Percentiles rank a stretch among this genome's conserved stretches.
These are phyloP conservation scores for Patiria miniata DNA, from an alignment of 35 echinoderm and acorn worm species.

Conservation along the genomic window DNA sequence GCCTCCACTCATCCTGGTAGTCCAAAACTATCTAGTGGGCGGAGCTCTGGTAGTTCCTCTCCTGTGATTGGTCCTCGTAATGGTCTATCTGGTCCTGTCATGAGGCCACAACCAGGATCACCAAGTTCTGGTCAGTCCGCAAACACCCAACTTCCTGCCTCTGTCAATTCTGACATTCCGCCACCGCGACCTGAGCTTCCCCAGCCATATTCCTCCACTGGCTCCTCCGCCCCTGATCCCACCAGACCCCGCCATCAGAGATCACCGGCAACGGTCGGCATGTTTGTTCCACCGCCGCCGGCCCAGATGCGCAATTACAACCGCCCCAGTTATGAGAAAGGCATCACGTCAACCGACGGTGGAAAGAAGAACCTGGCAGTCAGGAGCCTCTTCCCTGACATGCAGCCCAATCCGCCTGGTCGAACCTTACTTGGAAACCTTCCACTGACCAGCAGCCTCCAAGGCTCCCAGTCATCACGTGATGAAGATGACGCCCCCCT, in stretches of 20 bases:
- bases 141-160: conserved; percentile 14
- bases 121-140: neutral
- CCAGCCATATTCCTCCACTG: conserved; percentile 5
- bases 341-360: neutral
- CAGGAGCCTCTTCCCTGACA: conserved; percentile 35
- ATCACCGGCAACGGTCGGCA: conserved; percentile 79
- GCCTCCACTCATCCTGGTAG: conserved; percentile 7
- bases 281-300: conserved; percentile 77
- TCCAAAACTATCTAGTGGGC: conserved; percentile 1
- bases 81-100: neutral
- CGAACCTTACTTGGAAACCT: conserved; percentile 10
- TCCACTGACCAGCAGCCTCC: conserved; percentile 5
- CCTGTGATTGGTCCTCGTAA: neutral
- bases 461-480: conserved; percentile 24
- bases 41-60: neutral
- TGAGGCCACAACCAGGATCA: neutral
- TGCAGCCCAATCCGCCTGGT: conserved; percentile 37
- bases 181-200: conserved; percentile 46
- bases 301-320: conserved; percentile 67
- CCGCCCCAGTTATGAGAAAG: conserved; percentile 56
- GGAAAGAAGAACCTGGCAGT: conserved; percentile 13
- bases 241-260: conserved; percentile 64
- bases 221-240: conserved; percentile 28
- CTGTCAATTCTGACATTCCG: conserved; percentile 10
- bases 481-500: conserved; percentile 48